Evolutionary conservation across 2,888 invertebrate species (phyloP).

Genomic region (Tineola bisselliella): DNA sequence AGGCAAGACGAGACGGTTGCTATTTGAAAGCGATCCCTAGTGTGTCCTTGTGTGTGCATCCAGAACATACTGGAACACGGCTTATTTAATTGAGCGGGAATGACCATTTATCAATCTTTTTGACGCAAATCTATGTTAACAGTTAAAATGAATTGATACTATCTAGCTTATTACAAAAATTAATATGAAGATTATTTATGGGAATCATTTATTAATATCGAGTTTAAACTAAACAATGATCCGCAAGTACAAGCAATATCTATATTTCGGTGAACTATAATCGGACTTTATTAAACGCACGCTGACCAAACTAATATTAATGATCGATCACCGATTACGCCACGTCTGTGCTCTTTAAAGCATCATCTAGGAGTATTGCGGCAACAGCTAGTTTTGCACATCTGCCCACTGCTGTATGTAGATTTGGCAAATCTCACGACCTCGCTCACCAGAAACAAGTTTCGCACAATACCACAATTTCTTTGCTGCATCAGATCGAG

Average conservation of each 20-base stretch:
- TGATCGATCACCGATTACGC: background rate
- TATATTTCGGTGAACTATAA: background rate
- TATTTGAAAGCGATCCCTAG: background rate
- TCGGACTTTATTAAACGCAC: background rate
- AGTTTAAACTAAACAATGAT: background rate
- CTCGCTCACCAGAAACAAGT: constrained; percentile 42
- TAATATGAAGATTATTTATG: no score
- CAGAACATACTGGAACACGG: background rate
- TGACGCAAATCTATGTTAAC: no score
- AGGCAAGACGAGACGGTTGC: background rate
- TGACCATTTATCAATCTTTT: no score
- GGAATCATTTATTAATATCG: background rate
- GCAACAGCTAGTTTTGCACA: background rate
- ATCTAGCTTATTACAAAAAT: no score
- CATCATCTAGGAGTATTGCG: constrained; percentile 14
- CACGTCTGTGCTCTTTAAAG: background rate
- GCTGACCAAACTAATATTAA: background rate
- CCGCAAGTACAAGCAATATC: background rate
- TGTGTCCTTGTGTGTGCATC: background rate
- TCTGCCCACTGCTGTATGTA: constrained; percentile 30
- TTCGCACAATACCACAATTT: constrained; percentile 52
- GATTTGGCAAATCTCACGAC: constrained; percentile 42
- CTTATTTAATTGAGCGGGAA: no score
- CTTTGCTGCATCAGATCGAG: constrained; percentile 45
- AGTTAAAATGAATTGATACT: no score